Base-by-base conservation (phyloP, 2,113 vertebrate species). In the Apaloderma vittatum region DNA sequence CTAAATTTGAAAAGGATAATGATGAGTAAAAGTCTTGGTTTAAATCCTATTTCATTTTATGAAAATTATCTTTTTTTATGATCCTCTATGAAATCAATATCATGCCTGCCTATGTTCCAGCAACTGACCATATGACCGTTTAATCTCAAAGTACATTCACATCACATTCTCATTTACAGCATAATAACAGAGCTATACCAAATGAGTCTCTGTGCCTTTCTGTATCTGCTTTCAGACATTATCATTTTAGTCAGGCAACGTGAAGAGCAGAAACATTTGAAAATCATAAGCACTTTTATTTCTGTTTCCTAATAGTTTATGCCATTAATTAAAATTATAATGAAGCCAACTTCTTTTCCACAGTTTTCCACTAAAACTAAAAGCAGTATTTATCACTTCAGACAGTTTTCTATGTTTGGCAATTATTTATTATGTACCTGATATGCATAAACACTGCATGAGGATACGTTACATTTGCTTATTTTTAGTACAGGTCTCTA, bases 1-100 rank as follows among this genome's bases (percentile, higher is more conserved):
- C 61, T 76, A 74, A 86, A 71, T 96, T 84, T 90, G 37, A 63
- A 86, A 94, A 79, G 9, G 40, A 83, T 88, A 90, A 85, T 81
- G 37, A 30, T 46, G 27, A 90, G 24, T 30, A 91, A 72, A 93
- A 59, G 3, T 74, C 32, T 72, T 75, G 12, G 13, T 90, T 85
- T 91, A 79, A 58, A 91, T 57, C 45, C 37, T 78, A 80, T 86
- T 72, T 67, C 8, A 30, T 86, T 94, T 88, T 43, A 75, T 49
- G 61, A 66, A 82, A 92, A 67, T 45, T 0, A 75, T 75, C 24
- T 62, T 66, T 93, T 93, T 91, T 87, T 78, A 79, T 14, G 27
- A 23, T 86, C 21, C 61, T 87, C 37, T 74, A 10, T 74, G 63
- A 46, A 79, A 88, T 79, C 63, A 63, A 8, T 88, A 57, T 80